Percentiles rank a stretch among this genome's conserved stretches.
phyloP scores from a whole-genome alignment of 2,888 invertebrate genomes.

The Xestia sexstrigata region DNA sequence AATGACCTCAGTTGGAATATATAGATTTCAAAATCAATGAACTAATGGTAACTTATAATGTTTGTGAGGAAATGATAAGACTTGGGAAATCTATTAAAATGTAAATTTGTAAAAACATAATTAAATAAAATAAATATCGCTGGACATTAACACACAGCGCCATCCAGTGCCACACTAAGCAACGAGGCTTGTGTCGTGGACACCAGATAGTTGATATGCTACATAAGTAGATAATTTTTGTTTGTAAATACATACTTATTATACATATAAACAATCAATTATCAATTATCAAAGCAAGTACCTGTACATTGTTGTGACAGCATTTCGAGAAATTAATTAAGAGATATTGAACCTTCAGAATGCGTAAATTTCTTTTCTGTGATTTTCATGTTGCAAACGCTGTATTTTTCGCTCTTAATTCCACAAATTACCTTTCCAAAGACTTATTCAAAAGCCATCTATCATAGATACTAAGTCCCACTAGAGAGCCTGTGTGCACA shows the following conservation, averaged over 20 bases:
- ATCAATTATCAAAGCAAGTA: not conserved
- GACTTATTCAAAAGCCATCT: not conserved
- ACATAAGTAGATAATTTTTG: too few relatives aligned
- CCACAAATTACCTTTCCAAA: not conserved
- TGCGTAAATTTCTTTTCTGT: not conserved
- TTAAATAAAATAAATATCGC: too few relatives aligned
- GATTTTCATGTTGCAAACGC: not conserved
- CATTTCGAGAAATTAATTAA: not conserved
- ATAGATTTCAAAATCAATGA: not conserved
- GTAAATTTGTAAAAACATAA: not conserved
- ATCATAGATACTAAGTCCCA: not conserved
- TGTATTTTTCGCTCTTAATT: not conserved
- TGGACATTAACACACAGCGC: too few relatives aligned
- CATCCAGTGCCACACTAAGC: too few relatives aligned
- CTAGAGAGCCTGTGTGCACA: slow-evolving; percentile 27
- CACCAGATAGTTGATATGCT: too few relatives aligned
- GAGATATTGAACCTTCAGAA: not conserved
- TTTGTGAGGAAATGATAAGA: not conserved
- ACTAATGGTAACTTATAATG: not conserved
- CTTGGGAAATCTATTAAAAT: not conserved
- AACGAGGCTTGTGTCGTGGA: too few relatives aligned
- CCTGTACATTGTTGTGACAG: not conserved
- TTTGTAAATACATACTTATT: too few relatives aligned
- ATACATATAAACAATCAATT: too few relatives aligned
- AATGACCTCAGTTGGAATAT: not conserved